Evolutionary conservation across 1,140 invertebrate species (phyloP).

Genomic region (Apis cerana): DNA sequence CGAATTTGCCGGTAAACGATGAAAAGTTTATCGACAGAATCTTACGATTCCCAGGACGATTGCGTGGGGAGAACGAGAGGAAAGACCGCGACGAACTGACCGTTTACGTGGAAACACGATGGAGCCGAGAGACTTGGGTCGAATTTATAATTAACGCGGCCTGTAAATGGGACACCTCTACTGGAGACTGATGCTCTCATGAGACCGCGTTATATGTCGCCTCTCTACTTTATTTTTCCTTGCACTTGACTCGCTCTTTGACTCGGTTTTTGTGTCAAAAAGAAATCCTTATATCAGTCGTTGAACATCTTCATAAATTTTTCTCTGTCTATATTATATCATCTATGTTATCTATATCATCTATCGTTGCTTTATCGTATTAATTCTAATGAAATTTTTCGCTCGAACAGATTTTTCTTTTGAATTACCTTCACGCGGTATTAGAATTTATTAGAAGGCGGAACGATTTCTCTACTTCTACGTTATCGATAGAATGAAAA

Average conservation of each 20-base stretch:
- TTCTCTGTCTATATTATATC: not conserved
- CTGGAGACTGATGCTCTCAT: conserved; percentile 49
- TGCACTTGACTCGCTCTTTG: no score
- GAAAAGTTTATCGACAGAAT: conserved; percentile 57
- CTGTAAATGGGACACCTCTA: conserved; percentile 69
- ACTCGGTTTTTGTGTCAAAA: no score
- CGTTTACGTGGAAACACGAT: conserved; percentile 64
- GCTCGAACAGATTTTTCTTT: no score
- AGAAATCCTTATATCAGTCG: no score
- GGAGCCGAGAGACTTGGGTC: conserved; percentile 60
- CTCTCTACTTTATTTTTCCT: not conserved
- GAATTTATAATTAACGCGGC: conserved; percentile 74
- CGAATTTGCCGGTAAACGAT: not conserved
- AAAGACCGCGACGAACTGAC: conserved; percentile 57
- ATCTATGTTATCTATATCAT: not conserved
- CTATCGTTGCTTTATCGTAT: not conserved
- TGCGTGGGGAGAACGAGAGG: conserved; percentile 33
- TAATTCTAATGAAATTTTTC: no score
- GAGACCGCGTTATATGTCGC: conserved; percentile 15
- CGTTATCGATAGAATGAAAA: not conserved
- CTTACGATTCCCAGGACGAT: conserved; percentile 44
- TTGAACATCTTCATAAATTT: no score
- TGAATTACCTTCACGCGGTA: not conserved
- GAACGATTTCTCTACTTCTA: not conserved
- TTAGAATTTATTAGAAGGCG: not conserved